Base-by-base conservation (phyloP, 2,888 invertebrate species). In the Ephialtes manifestator region DNA sequence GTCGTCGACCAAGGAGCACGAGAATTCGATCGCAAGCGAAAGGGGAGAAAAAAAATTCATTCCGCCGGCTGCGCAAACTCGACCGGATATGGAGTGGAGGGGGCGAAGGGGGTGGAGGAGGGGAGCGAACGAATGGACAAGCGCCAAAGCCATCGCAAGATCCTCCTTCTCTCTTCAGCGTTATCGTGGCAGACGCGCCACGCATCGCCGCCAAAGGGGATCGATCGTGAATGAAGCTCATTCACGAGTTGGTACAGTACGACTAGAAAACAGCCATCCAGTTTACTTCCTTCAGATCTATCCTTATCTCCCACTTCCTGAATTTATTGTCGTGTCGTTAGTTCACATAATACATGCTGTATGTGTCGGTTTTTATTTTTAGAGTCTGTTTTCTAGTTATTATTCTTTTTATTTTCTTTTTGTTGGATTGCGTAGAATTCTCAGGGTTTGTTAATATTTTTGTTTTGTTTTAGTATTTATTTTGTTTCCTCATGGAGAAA, bases 171-270 rank as follows among this genome's bases (percentile, higher is more conserved):
- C 78, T 77, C 77, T 74, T 43, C n/a, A 24, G 63, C 77, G 72
- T 83, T 83, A 78, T 83, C 83, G 71, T 46, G 39, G 72, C 65
- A 82, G 87, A 84, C 85, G 88, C 79, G 87, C 78, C 82, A 84
- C 78, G 83, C 72, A 75, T 77, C 78, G 53, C 81, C 63, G 70
- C 79, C 74, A 72, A 79, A 86, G 89, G 88, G 89, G 87, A 88
- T 88, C 88, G 87, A 86, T 86, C 87, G 89, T 90, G 89, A 90
- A 90, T 89, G 90, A 89, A 88, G 82, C 83, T 90, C 90, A 90
- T 90, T 90, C 89, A 90, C 87, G 81, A 84, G 82, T 18, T 31
- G 43, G 87, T 87, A 88, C 87, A 88, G 88, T 88, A 84, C 80
- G 76, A 68, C 76, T 68, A 81, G 83, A 88, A 88, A 89, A 81